Percentiles rank a stretch among this genome's conserved stretches.
These are phyloP conservation scores for Cephus spinipes DNA, from an alignment of 2,888 invertebrate species.

Conservation along the genomic window DNA sequence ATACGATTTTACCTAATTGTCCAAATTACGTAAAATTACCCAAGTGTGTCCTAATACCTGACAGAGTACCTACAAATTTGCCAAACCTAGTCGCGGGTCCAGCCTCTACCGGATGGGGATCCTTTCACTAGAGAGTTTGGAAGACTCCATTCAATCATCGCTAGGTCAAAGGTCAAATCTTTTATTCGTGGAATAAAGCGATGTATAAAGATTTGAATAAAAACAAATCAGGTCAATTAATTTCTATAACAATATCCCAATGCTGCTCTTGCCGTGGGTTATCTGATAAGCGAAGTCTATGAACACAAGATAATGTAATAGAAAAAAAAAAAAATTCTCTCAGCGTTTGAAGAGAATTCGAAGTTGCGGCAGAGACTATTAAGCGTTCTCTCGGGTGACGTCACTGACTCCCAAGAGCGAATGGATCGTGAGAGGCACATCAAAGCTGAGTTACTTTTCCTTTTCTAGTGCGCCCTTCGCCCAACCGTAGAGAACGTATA, in stretches of 20 bases:
- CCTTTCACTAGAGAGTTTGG: not conserved
- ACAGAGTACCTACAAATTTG: not conserved
- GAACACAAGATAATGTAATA: not conserved
- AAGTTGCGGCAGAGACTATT: not conserved
- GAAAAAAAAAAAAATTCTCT: not conserved
- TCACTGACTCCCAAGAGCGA: not conserved
- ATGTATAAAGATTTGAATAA: not conserved
- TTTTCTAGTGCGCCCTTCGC: not conserved
- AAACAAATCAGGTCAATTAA: not conserved
- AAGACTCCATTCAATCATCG: not conserved
- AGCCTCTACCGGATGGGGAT: not conserved
- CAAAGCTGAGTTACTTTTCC: not conserved
- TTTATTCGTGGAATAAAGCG: not conserved
- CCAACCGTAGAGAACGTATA: not conserved
- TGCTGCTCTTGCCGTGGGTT: too few relatives aligned
- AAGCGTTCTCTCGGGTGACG: not conserved
- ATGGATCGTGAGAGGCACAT: not conserved
- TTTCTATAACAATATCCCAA: too few relatives aligned
- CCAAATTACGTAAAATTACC: not conserved
- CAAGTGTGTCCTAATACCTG: not conserved
- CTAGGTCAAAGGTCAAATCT: not conserved
- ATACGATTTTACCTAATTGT: not conserved
- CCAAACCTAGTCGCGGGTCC: not conserved
- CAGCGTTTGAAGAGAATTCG: not conserved
- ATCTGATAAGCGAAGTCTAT: not conserved